Evolutionary conservation across 2,113 vertebrate genomes (phyloP), one percentile per base, ranked within the genome.

Genomic region (Malurus alboscapulatus): DNA sequence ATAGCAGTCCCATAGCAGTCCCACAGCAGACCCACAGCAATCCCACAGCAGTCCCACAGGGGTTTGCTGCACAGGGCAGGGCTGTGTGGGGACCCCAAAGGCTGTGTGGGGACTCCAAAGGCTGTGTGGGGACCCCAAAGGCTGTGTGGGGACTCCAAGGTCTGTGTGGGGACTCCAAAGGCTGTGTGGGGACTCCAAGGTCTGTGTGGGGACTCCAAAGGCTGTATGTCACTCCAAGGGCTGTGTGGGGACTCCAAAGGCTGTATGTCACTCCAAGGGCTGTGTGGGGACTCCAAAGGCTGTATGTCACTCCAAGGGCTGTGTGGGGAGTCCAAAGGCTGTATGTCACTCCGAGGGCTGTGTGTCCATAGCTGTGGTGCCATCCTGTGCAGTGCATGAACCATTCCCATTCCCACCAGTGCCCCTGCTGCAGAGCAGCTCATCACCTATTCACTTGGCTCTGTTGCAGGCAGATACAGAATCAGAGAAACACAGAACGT

Each of bases 321-420:
- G 38, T 38, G 38, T 38, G 38, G 38, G 38, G 38, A 38, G 10
- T 38, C 38, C 38, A 38, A 38, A 11, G 38, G 24, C 48, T 24
- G 24, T 8, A 11, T 38, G 38, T 38, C 38, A 38, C 38, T 66
- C 69, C 0, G 0, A 9, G 44, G 34, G 5, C n/a, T 1, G 22
- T 2, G 7, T 12, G 20, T 20, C 55, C 0, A 0, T 3, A 4
- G 53, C 34, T 77, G n/a, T 2, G 3, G 2, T 29, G 55, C 50
- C 66, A 14, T 6, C 71, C 71, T 9, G 38, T 1, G 7, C 54
- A 1, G 0, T 1, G 17, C 18, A 7, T 3, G 9, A n/a, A 6
- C 58, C 14, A 0, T 6, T n/a, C 40, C 58, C 14, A 0, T 6
- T n/a, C 40, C 36, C 6, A 1, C 11, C 1, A 3, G 13, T 1